Conservation (phyloP, 2,797 vertebrate genomes). For the Microchirus variegatus region DNA sequence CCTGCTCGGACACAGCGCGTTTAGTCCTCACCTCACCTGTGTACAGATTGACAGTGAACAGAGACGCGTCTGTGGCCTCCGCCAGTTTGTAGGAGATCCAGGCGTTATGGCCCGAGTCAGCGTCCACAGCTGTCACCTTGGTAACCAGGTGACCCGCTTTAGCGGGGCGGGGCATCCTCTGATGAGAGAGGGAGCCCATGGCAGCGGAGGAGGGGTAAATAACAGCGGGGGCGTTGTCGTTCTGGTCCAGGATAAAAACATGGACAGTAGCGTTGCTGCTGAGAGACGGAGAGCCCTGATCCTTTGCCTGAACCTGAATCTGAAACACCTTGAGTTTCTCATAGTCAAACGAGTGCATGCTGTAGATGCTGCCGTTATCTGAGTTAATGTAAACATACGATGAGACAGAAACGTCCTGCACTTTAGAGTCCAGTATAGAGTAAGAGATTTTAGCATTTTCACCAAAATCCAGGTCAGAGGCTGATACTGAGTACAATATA, state of each 20-base stretch:
- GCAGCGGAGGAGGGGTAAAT: conserved; percentile 76
- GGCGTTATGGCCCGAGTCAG: conserved; percentile 88
- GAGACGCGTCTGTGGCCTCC: conserved; percentile 76
- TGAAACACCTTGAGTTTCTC: conserved; percentile 79
- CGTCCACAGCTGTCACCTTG: conserved; percentile 84
- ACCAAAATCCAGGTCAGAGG: conserved; percentile 82
- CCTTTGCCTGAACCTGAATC: conserved; percentile 73
- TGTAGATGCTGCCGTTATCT: conserved; percentile 86
- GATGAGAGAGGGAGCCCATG: conserved; percentile 57
- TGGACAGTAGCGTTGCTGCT: conserved; percentile 73
- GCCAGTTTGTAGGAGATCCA: conserved; percentile 85
- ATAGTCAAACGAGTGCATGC: conserved; percentile 81
- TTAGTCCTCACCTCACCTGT: conserved; percentile 88
- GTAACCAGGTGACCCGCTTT: conserved; percentile 78
- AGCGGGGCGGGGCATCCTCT: conserved; percentile 66
- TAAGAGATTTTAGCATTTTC: conserved; percentile 73
- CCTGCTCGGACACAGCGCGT: conserved; percentile 72
- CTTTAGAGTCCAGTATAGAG: conserved; percentile 77
- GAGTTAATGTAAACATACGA: conserved; percentile 86
- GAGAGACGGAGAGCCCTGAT: conserved; percentile 74
- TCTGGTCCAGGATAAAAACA: conserved; percentile 78
- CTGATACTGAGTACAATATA: conserved; percentile 84
- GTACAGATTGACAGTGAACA: conserved; percentile 82
- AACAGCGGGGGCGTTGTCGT: conserved; percentile 79
- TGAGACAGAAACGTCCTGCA: conserved; percentile 80